Evolutionary conservation across 2,888 invertebrate species (phyloP).

Genomic region (Serripes groenlandicus): DNA sequence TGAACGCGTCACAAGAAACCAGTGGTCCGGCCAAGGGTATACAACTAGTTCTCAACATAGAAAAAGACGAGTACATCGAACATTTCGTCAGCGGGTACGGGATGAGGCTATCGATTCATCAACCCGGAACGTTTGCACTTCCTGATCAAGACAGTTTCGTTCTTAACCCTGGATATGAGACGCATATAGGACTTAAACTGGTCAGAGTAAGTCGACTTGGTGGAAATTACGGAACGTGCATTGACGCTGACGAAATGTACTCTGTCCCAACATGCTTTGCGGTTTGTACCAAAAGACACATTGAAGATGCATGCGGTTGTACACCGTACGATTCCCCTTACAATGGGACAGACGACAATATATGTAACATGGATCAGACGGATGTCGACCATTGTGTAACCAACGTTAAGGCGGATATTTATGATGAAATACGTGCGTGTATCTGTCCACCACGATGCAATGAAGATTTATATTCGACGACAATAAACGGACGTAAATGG

Average conservation of each 20-base stretch:
- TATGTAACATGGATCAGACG: background rate
- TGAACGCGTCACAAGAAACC: background rate
- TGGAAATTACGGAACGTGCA: background rate
- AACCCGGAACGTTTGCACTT: slow-evolving; percentile 12
- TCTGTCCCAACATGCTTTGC: slow-evolving; percentile 9
- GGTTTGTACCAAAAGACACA: background rate
- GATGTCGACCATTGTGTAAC: background rate
- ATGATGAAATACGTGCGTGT: background rate
- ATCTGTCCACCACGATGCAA: slow-evolving; percentile 1
- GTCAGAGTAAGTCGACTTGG: slow-evolving; percentile 11
- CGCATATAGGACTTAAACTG: slow-evolving; percentile 26
- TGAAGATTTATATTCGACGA: background rate
- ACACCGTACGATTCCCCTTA: slow-evolving; percentile 7
- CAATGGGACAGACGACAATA: background rate
- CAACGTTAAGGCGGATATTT: background rate
- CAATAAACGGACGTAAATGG: slow-evolving; percentile 1
- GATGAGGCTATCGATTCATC: slow-evolving; percentile 17
- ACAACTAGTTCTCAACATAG: slow-evolving; percentile 15
- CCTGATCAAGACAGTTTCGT: slow-evolving; percentile 19
- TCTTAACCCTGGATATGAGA: slow-evolving; percentile 28
- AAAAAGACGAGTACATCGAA: slow-evolving; percentile 19
- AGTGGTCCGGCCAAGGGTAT: slow-evolving; percentile 18
- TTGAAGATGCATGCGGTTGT: background rate
- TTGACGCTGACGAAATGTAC: background rate
- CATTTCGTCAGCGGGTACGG: slow-evolving; percentile 20